These are phyloP conservation scores for Pterois miles DNA, from an alignment of 2,797 vertebrate genomes.

Conservation along the genomic window DNA sequence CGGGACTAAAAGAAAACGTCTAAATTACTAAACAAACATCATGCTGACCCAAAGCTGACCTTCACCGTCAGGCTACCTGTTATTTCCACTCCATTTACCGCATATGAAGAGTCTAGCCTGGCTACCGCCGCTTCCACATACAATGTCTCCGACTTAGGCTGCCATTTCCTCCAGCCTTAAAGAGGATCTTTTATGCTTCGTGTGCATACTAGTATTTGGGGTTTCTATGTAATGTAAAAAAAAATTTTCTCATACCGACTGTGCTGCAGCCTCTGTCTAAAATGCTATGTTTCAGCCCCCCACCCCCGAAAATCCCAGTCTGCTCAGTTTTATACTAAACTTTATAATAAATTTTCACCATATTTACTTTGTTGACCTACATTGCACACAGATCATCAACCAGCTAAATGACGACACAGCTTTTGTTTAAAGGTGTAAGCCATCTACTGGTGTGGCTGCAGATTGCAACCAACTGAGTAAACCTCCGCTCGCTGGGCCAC, in stretches of 20 bases:
- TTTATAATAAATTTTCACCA: too few relatives aligned
- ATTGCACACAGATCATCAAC: too few relatives aligned
- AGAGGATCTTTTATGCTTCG: neutral
- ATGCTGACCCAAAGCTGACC: constrained; percentile 1
- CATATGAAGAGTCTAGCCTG: neutral
- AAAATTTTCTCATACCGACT: neutral
- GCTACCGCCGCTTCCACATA: neutral
- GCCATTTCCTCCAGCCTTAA: neutral
- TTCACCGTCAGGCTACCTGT: neutral
- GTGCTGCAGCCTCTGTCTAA: neutral
- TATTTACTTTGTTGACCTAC: too few relatives aligned
- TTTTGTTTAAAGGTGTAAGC: too few relatives aligned
- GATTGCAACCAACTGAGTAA: too few relatives aligned
- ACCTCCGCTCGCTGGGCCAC: too few relatives aligned
- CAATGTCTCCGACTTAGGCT: neutral
- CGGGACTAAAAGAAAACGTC: neutral
- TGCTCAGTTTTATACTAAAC: too few relatives aligned
- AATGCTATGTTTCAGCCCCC: too few relatives aligned
- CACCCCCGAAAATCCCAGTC: too few relatives aligned
- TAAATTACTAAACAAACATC: constrained; percentile 11
- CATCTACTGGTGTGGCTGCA: too few relatives aligned
- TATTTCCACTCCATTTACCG: constrained; percentile 30
- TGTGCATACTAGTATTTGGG: neutral
- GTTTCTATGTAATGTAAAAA: neutral
- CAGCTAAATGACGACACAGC: too few relatives aligned